phyloP scores from a whole-genome alignment of 2,113 vertebrate genomes.

The Phycodurus eques region DNA sequence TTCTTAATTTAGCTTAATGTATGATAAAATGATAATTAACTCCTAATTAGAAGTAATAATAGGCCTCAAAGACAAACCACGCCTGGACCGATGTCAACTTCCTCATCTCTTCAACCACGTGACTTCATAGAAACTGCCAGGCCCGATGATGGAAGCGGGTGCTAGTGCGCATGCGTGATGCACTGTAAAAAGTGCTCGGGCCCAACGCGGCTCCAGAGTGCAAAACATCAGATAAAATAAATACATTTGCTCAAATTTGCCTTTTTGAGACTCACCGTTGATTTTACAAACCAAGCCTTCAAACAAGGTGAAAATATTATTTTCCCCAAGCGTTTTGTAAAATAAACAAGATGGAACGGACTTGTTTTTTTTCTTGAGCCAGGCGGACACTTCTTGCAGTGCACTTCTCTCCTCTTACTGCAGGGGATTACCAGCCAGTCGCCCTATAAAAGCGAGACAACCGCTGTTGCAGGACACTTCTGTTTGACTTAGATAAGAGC shows the following conservation, averaged over 20 bases:
- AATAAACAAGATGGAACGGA: not conserved
- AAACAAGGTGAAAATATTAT: not conserved
- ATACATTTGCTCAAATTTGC: not conserved
- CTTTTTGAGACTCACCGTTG: not conserved
- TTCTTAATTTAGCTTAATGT: not conserved
- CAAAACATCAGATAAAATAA: not conserved
- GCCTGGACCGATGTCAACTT: constrained; percentile 23
- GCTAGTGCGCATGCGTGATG: constrained; percentile 22
- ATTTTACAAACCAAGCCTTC: not conserved
- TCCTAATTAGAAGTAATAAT: not conserved
- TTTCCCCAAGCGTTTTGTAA: not conserved
- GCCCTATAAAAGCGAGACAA: not conserved
- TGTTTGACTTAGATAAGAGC: no score
- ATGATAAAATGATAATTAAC: not conserved
- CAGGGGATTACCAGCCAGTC: not conserved
- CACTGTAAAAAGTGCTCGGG: constrained; percentile 29
- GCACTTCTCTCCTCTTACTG: not conserved
- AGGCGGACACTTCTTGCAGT: constrained; percentile 21
- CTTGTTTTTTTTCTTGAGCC: not conserved
- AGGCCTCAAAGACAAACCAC: not conserved
- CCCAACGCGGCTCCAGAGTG: not conserved
- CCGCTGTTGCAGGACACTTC: no score
- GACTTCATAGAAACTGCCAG: constrained; percentile 54
- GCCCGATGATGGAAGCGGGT: fast-evolving
- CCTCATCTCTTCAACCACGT: constrained; percentile 33